Conservation (phyloP, 92 coral and sea anemone genomes). For the Virgularia gustaviana region DNA sequence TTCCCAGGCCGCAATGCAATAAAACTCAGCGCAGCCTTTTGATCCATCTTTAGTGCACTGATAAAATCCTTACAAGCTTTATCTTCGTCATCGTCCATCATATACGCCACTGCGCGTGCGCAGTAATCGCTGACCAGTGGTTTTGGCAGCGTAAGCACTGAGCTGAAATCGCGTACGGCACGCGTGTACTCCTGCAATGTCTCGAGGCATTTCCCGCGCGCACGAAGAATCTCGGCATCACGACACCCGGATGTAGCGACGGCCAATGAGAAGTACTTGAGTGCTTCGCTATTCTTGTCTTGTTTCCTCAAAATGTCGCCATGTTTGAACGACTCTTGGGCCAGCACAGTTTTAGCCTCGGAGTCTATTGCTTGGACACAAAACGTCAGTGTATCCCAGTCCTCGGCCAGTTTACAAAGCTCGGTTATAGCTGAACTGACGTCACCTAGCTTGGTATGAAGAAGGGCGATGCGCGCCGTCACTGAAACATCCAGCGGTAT, state of each 20-base stretch:
- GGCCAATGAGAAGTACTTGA: slow-evolving; percentile 59
- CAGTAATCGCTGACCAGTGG: slow-evolving; percentile 67
- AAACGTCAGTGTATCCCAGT: slow-evolving; percentile 57
- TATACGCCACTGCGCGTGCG: slow-evolving; percentile 74
- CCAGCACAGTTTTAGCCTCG: slow-evolving; percentile 50
- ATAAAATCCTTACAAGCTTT: slow-evolving; percentile 72
- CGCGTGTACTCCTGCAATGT: slow-evolving; percentile 57
- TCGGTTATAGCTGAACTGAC: slow-evolving; percentile 52
- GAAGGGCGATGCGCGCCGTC: slow-evolving; percentile 72
- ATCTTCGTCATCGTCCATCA: slow-evolving; percentile 61
- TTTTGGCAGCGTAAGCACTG: slow-evolving; percentile 62
- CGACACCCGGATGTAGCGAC: slow-evolving; percentile 61
- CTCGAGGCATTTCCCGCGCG: slow-evolving; percentile 77
- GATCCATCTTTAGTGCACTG: slow-evolving; percentile 69
- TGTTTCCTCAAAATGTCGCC: slow-evolving; percentile 51
- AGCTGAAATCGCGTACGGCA: slow-evolving; percentile 74
- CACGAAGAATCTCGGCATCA: slow-evolving; percentile 69
- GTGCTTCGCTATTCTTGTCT: slow-evolving; percentile 60
- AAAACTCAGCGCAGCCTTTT: slow-evolving; percentile 60
- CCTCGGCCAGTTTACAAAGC: slow-evolving; percentile 64
- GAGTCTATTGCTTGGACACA: slow-evolving; percentile 63
- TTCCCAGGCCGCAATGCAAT: slow-evolving; percentile 68
- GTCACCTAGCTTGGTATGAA: slow-evolving; percentile 65
- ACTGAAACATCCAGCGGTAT: slow-evolving; percentile 65
- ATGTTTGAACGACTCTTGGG: slow-evolving; percentile 50